These are phyloP conservation scores for Pogonognathellus flavescens DNA, from an alignment of 1,140 invertebrate genomes.

Conservation along the genomic window DNA sequence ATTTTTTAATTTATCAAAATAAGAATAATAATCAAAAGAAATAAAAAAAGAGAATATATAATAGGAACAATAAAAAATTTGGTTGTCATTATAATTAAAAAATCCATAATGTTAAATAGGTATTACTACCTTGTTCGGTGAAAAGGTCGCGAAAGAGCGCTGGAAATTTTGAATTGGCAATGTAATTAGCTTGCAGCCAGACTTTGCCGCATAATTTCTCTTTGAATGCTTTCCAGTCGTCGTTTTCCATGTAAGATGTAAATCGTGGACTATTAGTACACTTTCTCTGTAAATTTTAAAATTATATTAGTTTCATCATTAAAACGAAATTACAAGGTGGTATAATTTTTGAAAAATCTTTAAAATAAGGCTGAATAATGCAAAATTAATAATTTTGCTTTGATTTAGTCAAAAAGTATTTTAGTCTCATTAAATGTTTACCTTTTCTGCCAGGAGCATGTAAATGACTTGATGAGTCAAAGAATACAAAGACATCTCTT, in stretches of 20 bases:
- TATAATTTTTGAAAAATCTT: too few species aligned
- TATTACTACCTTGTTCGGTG: conserved; percentile 52
- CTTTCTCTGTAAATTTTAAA: not conserved
- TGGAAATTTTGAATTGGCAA: conserved; percentile 50
- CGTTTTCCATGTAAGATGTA: not conserved
- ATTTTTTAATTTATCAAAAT: too few species aligned
- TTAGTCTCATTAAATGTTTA: conserved; percentile 8
- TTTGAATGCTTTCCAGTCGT: conserved; percentile 36
- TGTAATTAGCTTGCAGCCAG: conserved; percentile 43
- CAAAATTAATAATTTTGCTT: not conserved
- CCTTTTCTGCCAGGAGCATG: conserved; percentile 54
- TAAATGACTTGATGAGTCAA: conserved; percentile 58
- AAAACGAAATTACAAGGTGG: too few species aligned
- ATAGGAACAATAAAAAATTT: too few species aligned
- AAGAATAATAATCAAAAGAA: too few species aligned
- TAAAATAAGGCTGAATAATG: too few species aligned
- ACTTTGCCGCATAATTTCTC: conserved; percentile 42
- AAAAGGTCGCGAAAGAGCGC: conserved; percentile 48
- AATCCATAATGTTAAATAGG: too few species aligned
- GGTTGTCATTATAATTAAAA: too few species aligned
- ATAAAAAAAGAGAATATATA: too few species aligned
- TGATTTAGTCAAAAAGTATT: too few species aligned
- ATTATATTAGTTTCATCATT: not conserved
- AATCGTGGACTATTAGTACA: conserved; percentile 14
- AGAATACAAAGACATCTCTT: conserved; percentile 50